Base-by-base conservation (phyloP, 2,888 invertebrate genomes). In the Deilephila porcellus region DNA sequence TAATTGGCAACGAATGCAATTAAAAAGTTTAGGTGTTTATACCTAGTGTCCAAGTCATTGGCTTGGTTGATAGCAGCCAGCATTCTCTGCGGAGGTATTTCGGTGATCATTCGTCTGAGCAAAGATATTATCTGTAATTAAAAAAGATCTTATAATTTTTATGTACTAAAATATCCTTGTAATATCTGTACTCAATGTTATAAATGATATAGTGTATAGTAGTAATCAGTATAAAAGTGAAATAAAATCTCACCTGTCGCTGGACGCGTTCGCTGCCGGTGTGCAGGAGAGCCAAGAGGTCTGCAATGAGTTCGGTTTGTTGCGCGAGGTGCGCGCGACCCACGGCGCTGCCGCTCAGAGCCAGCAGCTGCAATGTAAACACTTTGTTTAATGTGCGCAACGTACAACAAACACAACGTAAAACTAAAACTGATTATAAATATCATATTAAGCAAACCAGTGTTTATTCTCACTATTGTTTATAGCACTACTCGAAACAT, bases 191-290 rank as follows among this genome's bases (percentile, higher is more conserved):
- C 37, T 37, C 6, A 6, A 37, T 37, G 8, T 37, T 37, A 8
- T 37, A 37, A 7, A 8, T 37, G 0, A 37, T 8, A 37, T 6
- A 37, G 37, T 37, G 37, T 37, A 37, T 37, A 37, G 37, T 7
- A 37, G 37, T 7, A 37, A 37, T 37, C 6, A 7, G 8, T 7
- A 37, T 37, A 7, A 6, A 37, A 37, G 37, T 37, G 37, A 34
- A 34, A 37, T n/a, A 53, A 1, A 32, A 29, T 71, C 77, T 81
- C 86, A 97, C 98, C 95, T 99, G 99, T 89, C 99, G 95, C 88
- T 99, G 99, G 0, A 99, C 98, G 75, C 99, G 95, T 72, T 99
- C 99, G 82, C 99, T 98, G 74, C 99, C 99, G 0, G 98, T 98
- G 86, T 99, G 99, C 52, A 99, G 93, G 8, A 99, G 94, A 76